Base-by-base conservation (phyloP, 2,797 vertebrate genomes). In the Mus minutoides region DNA sequence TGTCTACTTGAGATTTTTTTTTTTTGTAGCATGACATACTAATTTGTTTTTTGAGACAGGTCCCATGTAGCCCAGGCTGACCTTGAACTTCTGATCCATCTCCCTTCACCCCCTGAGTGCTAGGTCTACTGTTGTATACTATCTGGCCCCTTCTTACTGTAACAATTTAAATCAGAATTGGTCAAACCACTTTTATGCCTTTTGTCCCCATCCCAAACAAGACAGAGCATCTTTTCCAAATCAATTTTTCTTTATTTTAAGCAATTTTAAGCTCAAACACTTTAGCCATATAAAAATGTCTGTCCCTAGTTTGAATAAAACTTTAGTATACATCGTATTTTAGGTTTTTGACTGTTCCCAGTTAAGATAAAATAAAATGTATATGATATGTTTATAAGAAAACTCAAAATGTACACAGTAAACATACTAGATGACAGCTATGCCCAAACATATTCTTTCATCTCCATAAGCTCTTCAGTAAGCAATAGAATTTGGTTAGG, bases 321-420 rank as follows among this genome's bases (percentile, higher is more conserved):
- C 31, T 67, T 49, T 78, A 78, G 79, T 69, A 49, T 52, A 69
- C 31, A 16, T 49, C 11, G 24, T 85, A n/a, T 85, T 67, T 71
- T 49, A 71, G 46, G 84, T 71, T 69, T 67, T 34, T 10, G 34
- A n/a, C 43, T 71, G 14, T 87, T 75, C 69, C 58, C 34, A 11
- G 26, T 86, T 56, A 73, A 43, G 26, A 58, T 43, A 58, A 75
- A 58, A 31, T 56, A 56, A 88, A 75, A 88, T 75, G 31, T 43
- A 3, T 12, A 34, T 12, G 26, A 43, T 43, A 34, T 31, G 9
- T 43, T 88, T 56, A 40, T 54, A 71, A 73, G n/a, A 8, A 73
- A 73, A 56, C 71, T 58, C 37, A 88, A 94, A 96, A 62, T 77
- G 83, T 31, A 19, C n/a, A 49, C 92, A 91, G 85, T 29, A 22